phyloP scores from a whole-genome alignment of 2,797 vertebrate species.

The Okamejei kenojei region DNA sequence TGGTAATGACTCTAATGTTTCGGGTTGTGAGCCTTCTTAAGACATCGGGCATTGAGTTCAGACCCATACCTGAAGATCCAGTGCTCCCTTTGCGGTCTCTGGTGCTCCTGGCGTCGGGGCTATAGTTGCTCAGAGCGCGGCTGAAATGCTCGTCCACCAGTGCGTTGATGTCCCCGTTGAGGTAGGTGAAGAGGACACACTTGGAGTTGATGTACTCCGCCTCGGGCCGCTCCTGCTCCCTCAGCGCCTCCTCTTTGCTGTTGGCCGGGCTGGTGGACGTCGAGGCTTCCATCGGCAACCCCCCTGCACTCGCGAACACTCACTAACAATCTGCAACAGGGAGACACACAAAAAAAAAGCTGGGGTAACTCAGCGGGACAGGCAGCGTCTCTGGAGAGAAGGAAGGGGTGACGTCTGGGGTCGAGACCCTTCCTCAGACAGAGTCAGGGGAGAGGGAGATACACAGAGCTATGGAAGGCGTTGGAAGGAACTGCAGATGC shows the following conservation, averaged over 20 bases:
- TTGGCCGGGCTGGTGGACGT: too few relatives aligned
- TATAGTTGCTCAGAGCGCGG: neutral
- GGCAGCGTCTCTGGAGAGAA: too few relatives aligned
- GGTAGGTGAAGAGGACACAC: slow-evolving; percentile 17
- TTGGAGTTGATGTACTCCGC: slow-evolving; percentile 29
- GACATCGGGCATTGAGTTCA: neutral
- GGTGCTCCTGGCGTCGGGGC: neutral
- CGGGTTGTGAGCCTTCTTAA: too few relatives aligned
- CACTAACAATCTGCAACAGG: neutral
- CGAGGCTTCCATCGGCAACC: neutral
- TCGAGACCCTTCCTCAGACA: too few relatives aligned
- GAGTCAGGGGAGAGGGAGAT: too few relatives aligned
- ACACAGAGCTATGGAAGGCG: too few relatives aligned
- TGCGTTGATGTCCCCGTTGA: slow-evolving; percentile 22
- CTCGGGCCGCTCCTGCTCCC: slow-evolving; percentile 8
- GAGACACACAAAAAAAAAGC: too few relatives aligned
- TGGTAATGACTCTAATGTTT: too few relatives aligned
- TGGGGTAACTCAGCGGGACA: too few relatives aligned
- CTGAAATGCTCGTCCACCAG: slow-evolving; percentile 18
- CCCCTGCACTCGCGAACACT: neutral
- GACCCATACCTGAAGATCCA: neutral
- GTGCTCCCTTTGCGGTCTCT: neutral
- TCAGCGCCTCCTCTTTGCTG: neutral
- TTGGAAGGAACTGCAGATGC: too few relatives aligned
- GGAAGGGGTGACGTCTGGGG: too few relatives aligned